Percentiles rank a stretch among this genome's conserved stretches.
phyloP scores from a whole-genome alignment of 2,888 invertebrate species.

The Diaperis boleti region DNA sequence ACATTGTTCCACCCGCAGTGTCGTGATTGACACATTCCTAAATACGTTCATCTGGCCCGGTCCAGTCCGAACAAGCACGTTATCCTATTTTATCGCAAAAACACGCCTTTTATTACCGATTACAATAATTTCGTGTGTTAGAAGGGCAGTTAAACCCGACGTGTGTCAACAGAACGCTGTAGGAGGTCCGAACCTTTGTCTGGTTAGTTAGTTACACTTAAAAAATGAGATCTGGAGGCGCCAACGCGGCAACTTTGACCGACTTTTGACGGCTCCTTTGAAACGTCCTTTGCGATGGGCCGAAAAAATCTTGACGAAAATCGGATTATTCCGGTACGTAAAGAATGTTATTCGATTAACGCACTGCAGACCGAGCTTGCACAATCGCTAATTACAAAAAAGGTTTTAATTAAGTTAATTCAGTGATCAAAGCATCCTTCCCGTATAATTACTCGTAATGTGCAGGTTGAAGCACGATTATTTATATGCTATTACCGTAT shows the following conservation, averaged over 20 bases:
- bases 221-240: conserved; percentile 41
- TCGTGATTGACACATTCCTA: no score
- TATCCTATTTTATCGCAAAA: conserved; percentile 28
- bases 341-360: conserved; percentile 25
- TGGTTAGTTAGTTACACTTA: conserved; percentile 36
- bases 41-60: conserved; percentile 6
- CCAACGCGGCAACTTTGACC: conserved; percentile 45
- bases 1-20: no score
- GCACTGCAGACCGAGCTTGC: conserved; percentile 27
- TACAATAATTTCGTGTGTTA: conserved; percentile 31
- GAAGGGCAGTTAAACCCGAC: conserved; percentile 18
- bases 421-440: conserved; percentile 45
- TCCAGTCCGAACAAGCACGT: conserved; percentile 9
- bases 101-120: conserved; percentile 28
- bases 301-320: conserved; percentile 12
- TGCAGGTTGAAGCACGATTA: conserved; percentile 47
- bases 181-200: conserved; percentile 41
- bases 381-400: conserved; percentile 50
- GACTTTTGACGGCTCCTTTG: conserved; percentile 37
- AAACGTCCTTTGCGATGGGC: conserved; percentile 3
- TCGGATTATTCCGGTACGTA: conserved; percentile 13
- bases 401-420: conserved; percentile 53
- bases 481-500: conserved; percentile 47
- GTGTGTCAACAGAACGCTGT: conserved; percentile 37
- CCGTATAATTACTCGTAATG: conserved; percentile 50